Conservation (phyloP, 2,888 invertebrate genomes). For the Hemicrepidius hirtus region DNA sequence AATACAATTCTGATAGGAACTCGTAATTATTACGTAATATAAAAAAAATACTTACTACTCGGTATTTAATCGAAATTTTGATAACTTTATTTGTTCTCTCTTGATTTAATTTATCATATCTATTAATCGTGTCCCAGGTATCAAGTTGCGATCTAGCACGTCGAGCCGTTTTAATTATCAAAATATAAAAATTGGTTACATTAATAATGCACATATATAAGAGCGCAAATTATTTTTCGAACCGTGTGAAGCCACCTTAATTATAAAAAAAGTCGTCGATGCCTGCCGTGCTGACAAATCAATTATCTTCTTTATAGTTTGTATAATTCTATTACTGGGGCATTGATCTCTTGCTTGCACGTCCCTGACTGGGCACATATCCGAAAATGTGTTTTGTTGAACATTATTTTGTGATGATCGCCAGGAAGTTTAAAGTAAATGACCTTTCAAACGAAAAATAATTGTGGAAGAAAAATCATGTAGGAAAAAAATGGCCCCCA, state of each 20-base stretch:
- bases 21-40: no score
- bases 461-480: background rate
- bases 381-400: background rate
- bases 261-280: conserved; percentile 1
- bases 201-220: no score
- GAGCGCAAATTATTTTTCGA: no score
- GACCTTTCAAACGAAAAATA: background rate
- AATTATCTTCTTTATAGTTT: conserved; percentile 5
- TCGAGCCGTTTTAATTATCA: no score
- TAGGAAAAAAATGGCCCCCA: background rate
- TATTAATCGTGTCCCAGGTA: no score
- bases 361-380: background rate
- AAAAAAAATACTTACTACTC: no score
- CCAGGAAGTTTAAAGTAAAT: conserved; percentile 2
- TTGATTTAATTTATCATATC: no score
- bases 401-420: background rate
- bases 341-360: conserved; percentile 2
- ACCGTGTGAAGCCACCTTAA: background rate
- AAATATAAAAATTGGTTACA: no score
- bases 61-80: no score
- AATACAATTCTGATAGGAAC: no score
- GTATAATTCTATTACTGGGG: conserved; percentile 7
- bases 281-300: conserved; percentile 14
- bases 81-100: no score
- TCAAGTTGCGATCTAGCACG: no score